Evolutionary conservation across 2,888 invertebrate species (phyloP), one percentile per base, ranked within the genome.

Genomic region (Eupeodes luniger): DNA sequence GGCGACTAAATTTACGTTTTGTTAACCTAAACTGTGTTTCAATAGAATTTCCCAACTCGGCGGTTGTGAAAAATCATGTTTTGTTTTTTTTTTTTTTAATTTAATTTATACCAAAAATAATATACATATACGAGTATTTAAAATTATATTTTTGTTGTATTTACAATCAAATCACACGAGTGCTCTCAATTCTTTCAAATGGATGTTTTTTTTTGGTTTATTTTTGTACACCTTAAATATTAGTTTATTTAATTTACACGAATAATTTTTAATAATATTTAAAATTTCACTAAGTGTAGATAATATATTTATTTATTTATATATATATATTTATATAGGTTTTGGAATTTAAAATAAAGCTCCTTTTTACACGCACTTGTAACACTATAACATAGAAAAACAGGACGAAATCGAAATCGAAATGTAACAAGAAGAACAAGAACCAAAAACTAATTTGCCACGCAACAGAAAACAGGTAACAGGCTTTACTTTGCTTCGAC

Each of bases 161-260:
- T 90, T 91, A 91, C 90, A 91, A 86, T 91, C 91, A 91, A 91
- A 91, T 91, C 91, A 91, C 91, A 90, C 90, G 90, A 90, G 90
- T 90, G 90, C 90, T 91, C 90, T 91, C 89, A 90, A 90, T 90
- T 90, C 83, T 83, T 75, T 83, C 80, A 67, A 83, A 83, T 67
- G 66, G 72, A 76, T 90, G 91, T 91, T 83, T 84, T 85, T 85
- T 87, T 89, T 85, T 83, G 75, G 83, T 81, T 6, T 36, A 12
- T 6, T 90, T 72, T 90, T 72, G 19, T 90, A 90, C 90, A 90
- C 70, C 89, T 86, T 89, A 90, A 75, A 74, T 10, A 47, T 82
- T 85, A 81, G 70, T 49, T 81, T 59, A 79, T 47, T 78, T 19
- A 70, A 53, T 78, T 62, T 72, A 72, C 55, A 57, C 57, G 40